phyloP scores from a whole-genome alignment of 1,140 invertebrate genomes.

The Streblospio benedicti region DNA sequence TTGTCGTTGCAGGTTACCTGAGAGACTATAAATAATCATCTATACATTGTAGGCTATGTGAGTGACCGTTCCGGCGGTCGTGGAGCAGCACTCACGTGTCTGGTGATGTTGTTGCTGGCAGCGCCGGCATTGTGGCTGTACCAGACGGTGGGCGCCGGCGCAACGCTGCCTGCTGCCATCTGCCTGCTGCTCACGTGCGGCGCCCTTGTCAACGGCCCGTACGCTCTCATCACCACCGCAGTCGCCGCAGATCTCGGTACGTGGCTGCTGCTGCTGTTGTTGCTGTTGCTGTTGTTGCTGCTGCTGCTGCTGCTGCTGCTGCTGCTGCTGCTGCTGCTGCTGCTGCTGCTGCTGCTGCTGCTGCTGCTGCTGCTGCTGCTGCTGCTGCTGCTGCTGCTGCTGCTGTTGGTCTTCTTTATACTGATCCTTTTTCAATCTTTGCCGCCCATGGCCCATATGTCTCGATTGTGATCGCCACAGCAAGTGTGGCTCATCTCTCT shows the following conservation, averaged over 20 bases:
- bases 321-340: conserved; percentile 2
- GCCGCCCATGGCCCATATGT: no score
- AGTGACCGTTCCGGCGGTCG: conserved; percentile 68
- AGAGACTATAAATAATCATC: no score
- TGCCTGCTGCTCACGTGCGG: conserved; percentile 66
- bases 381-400: background rate
- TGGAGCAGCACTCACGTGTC: conserved; percentile 70
- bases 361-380: background rate
- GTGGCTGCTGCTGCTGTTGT: background rate
- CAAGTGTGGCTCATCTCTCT: no score
- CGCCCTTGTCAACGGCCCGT: conserved; percentile 84
- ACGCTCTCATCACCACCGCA: conserved; percentile 89
- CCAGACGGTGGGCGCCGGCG: no score
- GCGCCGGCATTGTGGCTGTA: no score
- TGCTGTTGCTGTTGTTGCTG: background rate
- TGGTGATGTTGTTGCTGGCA: conserved; percentile 67
- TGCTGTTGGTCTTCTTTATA: background rate
- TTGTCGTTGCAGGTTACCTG: no score
- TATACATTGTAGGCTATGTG: no score
- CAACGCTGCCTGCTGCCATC: background rate
- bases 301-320: background rate
- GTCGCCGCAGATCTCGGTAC: conserved; percentile 83
- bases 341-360: background rate
- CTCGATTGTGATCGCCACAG: no score
- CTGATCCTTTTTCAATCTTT: background rate